phyloP scores from a whole-genome alignment of 2,797 vertebrate species.

The Cuniculus paca region DNA sequence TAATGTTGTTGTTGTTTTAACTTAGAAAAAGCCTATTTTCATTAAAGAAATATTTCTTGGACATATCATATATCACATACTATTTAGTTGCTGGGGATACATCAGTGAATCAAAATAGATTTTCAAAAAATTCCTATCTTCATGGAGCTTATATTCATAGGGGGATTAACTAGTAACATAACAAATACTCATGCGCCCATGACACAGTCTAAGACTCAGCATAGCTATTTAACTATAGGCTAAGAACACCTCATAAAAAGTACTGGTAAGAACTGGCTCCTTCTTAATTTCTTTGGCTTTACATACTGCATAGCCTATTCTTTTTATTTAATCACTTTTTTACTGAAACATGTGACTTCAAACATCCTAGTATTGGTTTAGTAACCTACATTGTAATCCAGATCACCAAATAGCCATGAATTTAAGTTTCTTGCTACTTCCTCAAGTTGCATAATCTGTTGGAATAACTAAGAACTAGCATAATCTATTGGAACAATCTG shows the following conservation, averaged over 20 bases:
- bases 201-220: background rate
- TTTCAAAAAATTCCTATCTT: background rate
- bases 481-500: background rate
- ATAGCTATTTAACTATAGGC: background rate
- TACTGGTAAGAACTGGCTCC: background rate
- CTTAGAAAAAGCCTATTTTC: background rate
- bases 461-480: no score
- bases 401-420: background rate
- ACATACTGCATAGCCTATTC: background rate
- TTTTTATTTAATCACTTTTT: slow-evolving; percentile 41
- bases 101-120: background rate
- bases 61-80: background rate
- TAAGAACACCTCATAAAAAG: background rate
- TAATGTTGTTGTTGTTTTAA: background rate
- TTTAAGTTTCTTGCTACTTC: background rate
- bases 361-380: background rate
- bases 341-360: background rate
- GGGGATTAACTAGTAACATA: background rate
- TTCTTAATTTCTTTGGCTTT: background rate
- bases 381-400: background rate
- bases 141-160: background rate
- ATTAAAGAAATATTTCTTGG: background rate
- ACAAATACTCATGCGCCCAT: background rate
- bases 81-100: background rate
- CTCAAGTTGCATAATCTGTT: background rate